Conservation (phyloP, 2,888 invertebrate species). For the Actias luna region DNA sequence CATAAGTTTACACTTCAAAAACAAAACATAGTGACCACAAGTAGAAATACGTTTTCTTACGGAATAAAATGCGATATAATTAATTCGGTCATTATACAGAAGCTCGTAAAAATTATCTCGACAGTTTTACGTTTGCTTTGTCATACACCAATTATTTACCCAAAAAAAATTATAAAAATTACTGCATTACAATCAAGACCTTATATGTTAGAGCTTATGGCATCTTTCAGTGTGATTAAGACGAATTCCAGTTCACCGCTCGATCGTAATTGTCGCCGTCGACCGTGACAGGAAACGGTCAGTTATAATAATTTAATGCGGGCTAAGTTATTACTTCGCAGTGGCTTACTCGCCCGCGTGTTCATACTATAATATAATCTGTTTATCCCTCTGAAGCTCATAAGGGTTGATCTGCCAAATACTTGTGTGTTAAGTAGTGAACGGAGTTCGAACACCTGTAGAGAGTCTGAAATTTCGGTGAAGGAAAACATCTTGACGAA, state of each 20-base stretch:
- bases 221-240: conserved; percentile 14
- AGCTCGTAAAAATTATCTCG: not conserved
- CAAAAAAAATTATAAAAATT: not conserved
- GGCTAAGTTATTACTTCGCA: conserved; percentile 29
- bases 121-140: conserved; percentile 15
- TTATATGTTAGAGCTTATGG: conserved; percentile 7
- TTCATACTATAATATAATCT: not conserved
- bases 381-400: not conserved
- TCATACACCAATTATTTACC: conserved; percentile 10
- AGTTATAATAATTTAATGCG: conserved; percentile 60
- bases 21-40: too few species aligned
- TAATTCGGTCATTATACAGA: not conserved
- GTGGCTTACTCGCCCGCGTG: not conserved
- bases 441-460: too few species aligned
- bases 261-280: conserved; percentile 57
- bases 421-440: not conserved
- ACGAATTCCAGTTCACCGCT: conserved; percentile 40
- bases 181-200: conserved; percentile 22
- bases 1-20: too few species aligned
- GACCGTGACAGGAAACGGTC: conserved; percentile 55
- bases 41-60: not conserved
- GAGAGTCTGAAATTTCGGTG: too few species aligned
- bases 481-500: too few species aligned
- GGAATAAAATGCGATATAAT: not conserved
- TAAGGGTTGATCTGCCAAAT: not conserved